Evolutionary conservation across 2,797 vertebrate species (phyloP).

Genomic region (Oceanodroma leucorhoa): DNA sequence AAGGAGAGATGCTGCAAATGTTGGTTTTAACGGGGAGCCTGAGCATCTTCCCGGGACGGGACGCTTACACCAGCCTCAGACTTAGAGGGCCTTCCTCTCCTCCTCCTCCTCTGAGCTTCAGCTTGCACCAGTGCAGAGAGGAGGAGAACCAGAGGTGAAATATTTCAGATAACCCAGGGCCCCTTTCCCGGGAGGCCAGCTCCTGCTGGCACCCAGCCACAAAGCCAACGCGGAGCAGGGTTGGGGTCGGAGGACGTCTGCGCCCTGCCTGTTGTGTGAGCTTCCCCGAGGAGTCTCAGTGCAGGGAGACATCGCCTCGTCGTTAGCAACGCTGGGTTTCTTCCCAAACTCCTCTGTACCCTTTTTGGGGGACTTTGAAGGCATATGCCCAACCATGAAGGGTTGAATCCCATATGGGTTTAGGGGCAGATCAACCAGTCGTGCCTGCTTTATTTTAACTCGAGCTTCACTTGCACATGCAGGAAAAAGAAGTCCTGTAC

Average conservation of each 20-base stretch:
- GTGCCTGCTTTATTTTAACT: slow-evolving; percentile 3
- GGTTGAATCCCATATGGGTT: background rate
- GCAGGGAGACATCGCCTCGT: background rate
- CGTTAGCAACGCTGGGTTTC: background rate
- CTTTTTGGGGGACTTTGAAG: background rate
- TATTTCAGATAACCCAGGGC: background rate
- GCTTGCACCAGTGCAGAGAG: background rate
- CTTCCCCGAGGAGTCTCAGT: background rate
- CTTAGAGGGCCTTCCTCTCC: background rate
- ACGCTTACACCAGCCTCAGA: background rate
- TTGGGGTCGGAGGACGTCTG: background rate
- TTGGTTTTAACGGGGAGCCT: background rate
- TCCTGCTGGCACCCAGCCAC: background rate
- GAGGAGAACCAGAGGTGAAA: background rate
- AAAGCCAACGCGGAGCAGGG: background rate
- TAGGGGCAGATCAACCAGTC: background rate
- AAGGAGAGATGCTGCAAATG: background rate
- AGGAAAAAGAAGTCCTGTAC: background rate
- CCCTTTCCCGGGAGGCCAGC: background rate
- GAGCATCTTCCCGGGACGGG: background rate
- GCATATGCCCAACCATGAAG: rapidly evolving
- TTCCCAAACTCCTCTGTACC: background rate
- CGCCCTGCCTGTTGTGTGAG: background rate
- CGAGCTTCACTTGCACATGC: background rate
- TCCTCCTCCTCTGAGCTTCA: background rate